These are phyloP conservation scores for roundworm (Caenorhabditis elegans) DNA, from an alignment of 1,140 invertebrate genomes.

Conservation along the genomic window WBcel235 BX284605.5:13004501-13005000, in stretches of 20 bases:
- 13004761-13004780: background rate
- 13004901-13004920: background rate
- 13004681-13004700: background rate
- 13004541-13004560: no score
- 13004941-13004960: background rate
- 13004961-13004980: background rate
- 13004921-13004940: slow-evolving; percentile 3
- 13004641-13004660: background rate
- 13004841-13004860: background rate
- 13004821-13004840: slow-evolving; percentile 1
- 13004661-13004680: background rate
- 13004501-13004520: background rate
- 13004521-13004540: background rate
- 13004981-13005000: background rate
- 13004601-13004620: background rate
- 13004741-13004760: background rate
- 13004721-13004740: background rate
- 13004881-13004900: background rate
- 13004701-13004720: background rate
- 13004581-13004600: no score
- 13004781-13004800: background rate
- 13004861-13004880: background rate
- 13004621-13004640: background rate
- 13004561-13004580: no score
- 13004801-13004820: background rate